Conservation (phyloP, 2,888 invertebrate species). For the Fragum fragum region DNA sequence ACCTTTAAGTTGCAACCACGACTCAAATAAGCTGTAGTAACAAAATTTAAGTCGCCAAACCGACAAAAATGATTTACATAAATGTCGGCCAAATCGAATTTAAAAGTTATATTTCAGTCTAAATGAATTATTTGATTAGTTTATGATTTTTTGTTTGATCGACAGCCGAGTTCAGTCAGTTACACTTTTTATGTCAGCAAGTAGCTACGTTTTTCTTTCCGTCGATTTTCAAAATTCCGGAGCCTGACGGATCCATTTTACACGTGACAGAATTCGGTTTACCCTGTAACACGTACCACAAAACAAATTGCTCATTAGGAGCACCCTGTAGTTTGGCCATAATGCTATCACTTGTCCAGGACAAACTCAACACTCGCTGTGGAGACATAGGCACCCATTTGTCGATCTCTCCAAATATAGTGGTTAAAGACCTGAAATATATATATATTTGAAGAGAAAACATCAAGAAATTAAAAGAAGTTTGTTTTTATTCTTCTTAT, state of each 20-base stretch:
- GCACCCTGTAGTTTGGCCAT: constrained; percentile 68
- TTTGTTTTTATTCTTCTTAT: not conserved
- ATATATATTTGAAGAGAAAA: too few species aligned
- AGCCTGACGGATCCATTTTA: constrained; percentile 40
- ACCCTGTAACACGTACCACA: constrained; percentile 61
- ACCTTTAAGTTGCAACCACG: too few species aligned
- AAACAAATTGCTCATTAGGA: constrained; percentile 69
- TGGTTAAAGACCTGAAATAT: constrained; percentile 55
- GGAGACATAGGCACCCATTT: constrained; percentile 81
- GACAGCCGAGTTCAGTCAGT: too few species aligned
- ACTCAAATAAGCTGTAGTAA: too few species aligned
- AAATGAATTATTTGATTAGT: too few species aligned
- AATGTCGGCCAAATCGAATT: too few species aligned
- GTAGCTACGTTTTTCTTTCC: constrained; percentile 37
- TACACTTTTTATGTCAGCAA: too few species aligned
- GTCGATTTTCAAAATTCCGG: constrained; percentile 52
- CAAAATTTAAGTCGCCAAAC: too few species aligned
- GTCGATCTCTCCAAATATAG: constrained; percentile 75
- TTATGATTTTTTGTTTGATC: too few species aligned
- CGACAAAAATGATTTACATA: too few species aligned
- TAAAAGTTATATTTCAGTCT: too few species aligned
- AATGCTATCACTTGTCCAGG: constrained; percentile 64
- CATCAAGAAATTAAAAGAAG: not conserved
- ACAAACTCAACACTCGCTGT: constrained; percentile 70
- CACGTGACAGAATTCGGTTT: constrained; percentile 51